A percentile compares a stretch with the other conserved stretches of the same genome.
Conservation (phyloP, 2,797 vertebrate species). For the Sebastolobus alascanus region DNA sequence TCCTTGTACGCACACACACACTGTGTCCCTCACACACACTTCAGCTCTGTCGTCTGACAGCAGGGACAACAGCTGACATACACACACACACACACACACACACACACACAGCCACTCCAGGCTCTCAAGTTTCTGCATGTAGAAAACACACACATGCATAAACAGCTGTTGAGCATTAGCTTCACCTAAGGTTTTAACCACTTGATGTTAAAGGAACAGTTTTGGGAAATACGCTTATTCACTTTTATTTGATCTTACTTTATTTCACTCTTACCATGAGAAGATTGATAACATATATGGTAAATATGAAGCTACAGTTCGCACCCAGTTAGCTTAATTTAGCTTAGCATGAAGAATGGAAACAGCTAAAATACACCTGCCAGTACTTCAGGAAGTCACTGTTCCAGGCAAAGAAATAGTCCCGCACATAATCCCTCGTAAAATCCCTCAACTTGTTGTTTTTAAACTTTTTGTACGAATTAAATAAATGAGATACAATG, state of each 20-base stretch:
- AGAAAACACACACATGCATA: slow-evolving; percentile 59
- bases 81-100: slow-evolving; percentile 21
- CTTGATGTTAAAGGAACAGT: slow-evolving; percentile 20
- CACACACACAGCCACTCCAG: slow-evolving; percentile 66
- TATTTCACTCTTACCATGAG: neutral
- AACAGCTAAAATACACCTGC: neutral
- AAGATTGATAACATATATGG: neutral
- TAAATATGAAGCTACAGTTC: neutral
- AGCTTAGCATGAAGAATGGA: neutral
- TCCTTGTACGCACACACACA: slow-evolving; percentile 55
- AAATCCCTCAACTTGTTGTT: neutral
- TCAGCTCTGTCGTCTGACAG: slow-evolving; percentile 67
- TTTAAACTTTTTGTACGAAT: neutral
- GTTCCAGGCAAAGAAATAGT: neutral
- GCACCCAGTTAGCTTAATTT: neutral
- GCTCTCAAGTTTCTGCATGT: slow-evolving; percentile 77
- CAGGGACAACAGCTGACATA: slow-evolving; percentile 81
- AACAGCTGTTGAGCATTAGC: slow-evolving; percentile 62
- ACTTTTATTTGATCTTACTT: neutral
- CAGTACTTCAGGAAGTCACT: neutral
- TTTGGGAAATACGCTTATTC: neutral
- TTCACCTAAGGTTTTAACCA: slow-evolving; percentile 33
- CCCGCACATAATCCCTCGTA: neutral
- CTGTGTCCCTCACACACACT: slow-evolving; percentile 52
- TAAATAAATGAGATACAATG: neutral